Evolutionary conservation across 2,113 vertebrate genomes (phyloP).

Genomic region (Lucifuga dentata): DNA sequence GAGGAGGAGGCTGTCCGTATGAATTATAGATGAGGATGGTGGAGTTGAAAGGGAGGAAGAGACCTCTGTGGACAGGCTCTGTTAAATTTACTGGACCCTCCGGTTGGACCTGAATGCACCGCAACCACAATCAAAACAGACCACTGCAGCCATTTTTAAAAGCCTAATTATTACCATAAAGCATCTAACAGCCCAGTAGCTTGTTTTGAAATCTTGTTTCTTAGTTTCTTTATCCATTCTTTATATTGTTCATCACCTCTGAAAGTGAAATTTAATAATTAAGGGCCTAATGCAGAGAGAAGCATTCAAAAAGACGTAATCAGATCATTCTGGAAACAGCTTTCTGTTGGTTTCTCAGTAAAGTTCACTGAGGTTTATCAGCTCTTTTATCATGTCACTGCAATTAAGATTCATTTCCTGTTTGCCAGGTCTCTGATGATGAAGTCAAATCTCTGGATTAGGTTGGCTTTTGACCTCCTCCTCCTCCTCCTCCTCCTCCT

Average conservation of each 20-base stretch:
- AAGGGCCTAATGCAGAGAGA: not conserved
- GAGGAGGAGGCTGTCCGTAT: constrained; percentile 36
- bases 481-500: constrained; percentile 21
- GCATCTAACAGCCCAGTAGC: not conserved
- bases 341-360: not conserved
- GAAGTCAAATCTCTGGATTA: constrained; percentile 70
- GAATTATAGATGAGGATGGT: constrained; percentile 67
- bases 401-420: constrained; percentile 67
- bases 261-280: not conserved
- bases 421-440: constrained; percentile 38
- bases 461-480: constrained; percentile 41
- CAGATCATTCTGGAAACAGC: constrained; percentile 7
- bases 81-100: constrained; percentile 25
- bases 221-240: too few species aligned
- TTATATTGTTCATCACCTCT: too few species aligned
- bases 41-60: constrained; percentile 40
- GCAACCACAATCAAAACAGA: constrained; percentile 5
- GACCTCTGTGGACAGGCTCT: constrained; percentile 36
- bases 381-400: not conserved
- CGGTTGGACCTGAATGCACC: constrained; percentile 5
- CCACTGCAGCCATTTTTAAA: not conserved
- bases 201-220: too few species aligned
- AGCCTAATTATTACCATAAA: not conserved
- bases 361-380: constrained; percentile 20
- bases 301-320: not conserved